Percentiles rank a stretch among this genome's conserved stretches.
These are phyloP conservation scores for Solea senegalensis DNA, from an alignment of 2,113 vertebrate species.

Conservation along the genomic window DNA sequence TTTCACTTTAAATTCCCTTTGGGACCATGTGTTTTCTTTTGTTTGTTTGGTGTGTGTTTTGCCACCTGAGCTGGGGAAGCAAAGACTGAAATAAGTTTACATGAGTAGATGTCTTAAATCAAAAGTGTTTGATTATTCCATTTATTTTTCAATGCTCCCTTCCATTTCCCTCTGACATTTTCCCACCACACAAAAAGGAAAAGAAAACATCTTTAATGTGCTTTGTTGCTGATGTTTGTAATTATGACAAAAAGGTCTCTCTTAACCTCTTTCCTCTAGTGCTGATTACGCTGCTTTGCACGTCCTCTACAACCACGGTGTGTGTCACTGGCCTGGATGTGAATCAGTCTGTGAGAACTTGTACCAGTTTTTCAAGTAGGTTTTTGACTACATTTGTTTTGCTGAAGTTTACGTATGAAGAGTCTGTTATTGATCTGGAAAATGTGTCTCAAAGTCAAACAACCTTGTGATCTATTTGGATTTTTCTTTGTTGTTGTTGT, in stretches of 20 bases:
- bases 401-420: too few species aligned
- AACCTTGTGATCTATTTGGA: neutral
- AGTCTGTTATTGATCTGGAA: too few species aligned
- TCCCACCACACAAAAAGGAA: conserved; percentile 11
- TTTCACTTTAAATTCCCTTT: conserved; percentile 59
- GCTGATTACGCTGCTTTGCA: conserved; percentile 83
- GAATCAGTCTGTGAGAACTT: conserved; percentile 92
- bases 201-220: neutral
- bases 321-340: conserved; percentile 96
- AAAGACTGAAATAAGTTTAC: conserved; percentile 54
- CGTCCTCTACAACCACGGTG: conserved; percentile 89
- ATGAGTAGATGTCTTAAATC: conserved; percentile 62
- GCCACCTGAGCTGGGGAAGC: conserved; percentile 36
- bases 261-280: conserved; percentile 80
- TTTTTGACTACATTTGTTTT: conserved; percentile 23
- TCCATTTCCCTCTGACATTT: conserved; percentile 49
- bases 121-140: conserved; percentile 52
- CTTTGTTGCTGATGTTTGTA: conserved; percentile 30
- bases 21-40: conserved; percentile 49
- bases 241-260: conserved; percentile 45
- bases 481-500: neutral
- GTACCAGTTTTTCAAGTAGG: conserved; percentile 93
- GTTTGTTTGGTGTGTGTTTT: conserved; percentile 62
- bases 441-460: neutral
- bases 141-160: conserved; percentile 42